Evolutionary conservation across 2,888 invertebrate genomes (phyloP).

Genomic region (Pseudolycoriella hygida): DNA sequence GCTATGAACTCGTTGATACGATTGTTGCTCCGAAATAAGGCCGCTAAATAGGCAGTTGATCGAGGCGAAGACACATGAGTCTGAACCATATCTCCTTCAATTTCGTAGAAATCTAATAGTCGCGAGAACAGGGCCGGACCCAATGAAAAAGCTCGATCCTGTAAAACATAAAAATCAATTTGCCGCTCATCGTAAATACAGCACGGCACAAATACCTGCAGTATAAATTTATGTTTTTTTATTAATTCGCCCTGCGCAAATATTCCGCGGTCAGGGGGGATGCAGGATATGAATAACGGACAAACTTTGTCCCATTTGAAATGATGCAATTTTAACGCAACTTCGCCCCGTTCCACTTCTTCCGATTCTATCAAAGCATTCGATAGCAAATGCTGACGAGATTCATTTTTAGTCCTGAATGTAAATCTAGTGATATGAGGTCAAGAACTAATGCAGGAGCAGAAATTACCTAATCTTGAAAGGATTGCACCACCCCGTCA

Average conservation of each 20-base stretch:
- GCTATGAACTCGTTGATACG: constrained; percentile 39
- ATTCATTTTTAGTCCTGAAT: constrained; percentile 14
- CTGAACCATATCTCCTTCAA: constrained; percentile 58
- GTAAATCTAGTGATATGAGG: not conserved
- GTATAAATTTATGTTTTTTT: constrained; percentile 34
- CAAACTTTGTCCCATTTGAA: constrained; percentile 31
- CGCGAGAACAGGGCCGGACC: constrained; percentile 60
- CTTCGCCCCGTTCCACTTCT: constrained; percentile 10
- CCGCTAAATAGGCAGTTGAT: constrained; percentile 61
- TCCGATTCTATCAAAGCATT: constrained; percentile 12
- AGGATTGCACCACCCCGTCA: constrained; percentile 69
- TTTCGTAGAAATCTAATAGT: constrained; percentile 38
- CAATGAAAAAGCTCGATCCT: constrained; percentile 67
- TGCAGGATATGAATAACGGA: constrained; percentile 34
- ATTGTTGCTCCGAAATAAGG: constrained; percentile 39
- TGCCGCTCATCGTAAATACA: too few relatives aligned
- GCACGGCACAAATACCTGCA: constrained; percentile 36
- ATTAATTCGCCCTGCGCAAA: constrained; percentile 38
- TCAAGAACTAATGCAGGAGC: not conserved
- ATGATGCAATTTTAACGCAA: constrained; percentile 17
- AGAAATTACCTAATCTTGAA: constrained; percentile 40
- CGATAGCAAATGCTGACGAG: constrained; percentile 6
- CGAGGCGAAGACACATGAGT: constrained; percentile 65
- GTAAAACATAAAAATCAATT: too few relatives aligned
- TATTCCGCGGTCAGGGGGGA: constrained; percentile 34